phyloP scores from a whole-genome alignment of 2,113 vertebrate species.

The Sander lucioperca region DNA sequence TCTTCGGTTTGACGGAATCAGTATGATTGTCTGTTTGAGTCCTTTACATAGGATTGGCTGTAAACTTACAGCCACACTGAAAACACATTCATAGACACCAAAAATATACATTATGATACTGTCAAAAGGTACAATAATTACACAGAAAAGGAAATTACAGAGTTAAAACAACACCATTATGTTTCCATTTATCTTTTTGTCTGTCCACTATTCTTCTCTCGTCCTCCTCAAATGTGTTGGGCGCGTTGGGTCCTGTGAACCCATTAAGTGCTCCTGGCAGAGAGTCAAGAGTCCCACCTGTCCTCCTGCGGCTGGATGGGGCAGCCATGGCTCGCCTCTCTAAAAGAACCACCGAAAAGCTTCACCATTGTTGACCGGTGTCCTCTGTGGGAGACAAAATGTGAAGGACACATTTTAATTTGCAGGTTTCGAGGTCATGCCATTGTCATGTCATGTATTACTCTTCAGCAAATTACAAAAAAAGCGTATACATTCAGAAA shows the following conservation, averaged over 20 bases:
- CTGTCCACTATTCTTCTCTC: constrained; percentile 73
- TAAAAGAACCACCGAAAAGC: constrained; percentile 99
- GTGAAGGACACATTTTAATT: constrained; percentile 56
- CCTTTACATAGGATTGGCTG: constrained; percentile 88
- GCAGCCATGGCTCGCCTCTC: constrained; percentile 85
- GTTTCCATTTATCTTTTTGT: constrained; percentile 81
- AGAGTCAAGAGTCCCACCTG: constrained; percentile 89
- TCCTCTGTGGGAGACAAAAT: constrained; percentile 92
- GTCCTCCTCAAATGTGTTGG: constrained; percentile 63
- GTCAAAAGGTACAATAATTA: constrained; percentile 99
- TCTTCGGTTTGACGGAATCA: constrained; percentile 75
- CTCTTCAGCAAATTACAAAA: not conserved
- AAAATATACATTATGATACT: constrained; percentile 98
- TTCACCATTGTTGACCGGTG: constrained; percentile 96
- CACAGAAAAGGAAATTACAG: constrained; percentile 91
- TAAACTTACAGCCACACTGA: constrained; percentile 95
- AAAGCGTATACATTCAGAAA: not conserved
- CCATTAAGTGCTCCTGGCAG: constrained; percentile 88
- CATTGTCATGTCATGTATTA: not conserved
- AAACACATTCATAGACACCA: constrained; percentile 97
- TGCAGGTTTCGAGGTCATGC: constrained; percentile 18
- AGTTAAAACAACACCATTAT: constrained; percentile 91
- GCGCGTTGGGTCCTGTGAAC: constrained; percentile 56
- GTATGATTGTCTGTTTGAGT: constrained; percentile 98
- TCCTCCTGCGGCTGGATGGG: constrained; percentile 88